Base-by-base conservation (phyloP, 53 echinoderm and acorn worm species). In the Holothuria leucospilota region DNA sequence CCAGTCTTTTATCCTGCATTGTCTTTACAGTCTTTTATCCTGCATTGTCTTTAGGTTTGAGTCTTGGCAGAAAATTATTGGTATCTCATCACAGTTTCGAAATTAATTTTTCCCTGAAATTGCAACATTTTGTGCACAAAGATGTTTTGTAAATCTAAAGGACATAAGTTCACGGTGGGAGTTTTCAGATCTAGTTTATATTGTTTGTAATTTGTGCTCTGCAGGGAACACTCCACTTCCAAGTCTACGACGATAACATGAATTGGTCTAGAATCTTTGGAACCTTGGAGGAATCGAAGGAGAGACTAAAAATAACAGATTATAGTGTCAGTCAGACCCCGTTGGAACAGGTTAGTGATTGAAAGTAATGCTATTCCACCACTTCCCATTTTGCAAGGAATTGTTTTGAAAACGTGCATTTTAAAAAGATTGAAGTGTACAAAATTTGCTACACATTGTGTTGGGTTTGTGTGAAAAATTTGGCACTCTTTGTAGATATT, bases 321-420 rank as follows among this genome's bases (percentile, higher is more conserved):
- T 99, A 99, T 92, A 99, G 99, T 51, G 95, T 99, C 68, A 99
- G 99, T 60, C 99, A 99, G 80, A 99, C 99, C 56, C 92, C 99
- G 14, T 68, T 99, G 51, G 99, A 99, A 71, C 99, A 99, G 89
- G 99, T 99, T 56, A 16, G 56, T 56, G 42, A 9, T n/a, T n/a
- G n/a, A n/a, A n/a, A n/a, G n/a, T n/a, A n/a, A n/a, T n/a, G 46
- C 8, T 7, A 9, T 46, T 7, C 0, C 11, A 46, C 46, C 8
- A 11, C 11, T 11, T 9, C 3, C 46, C 46, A 46, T 46, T 46
- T 46, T 46, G 46, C 46, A 46, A 7, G 6, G 46, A 25, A 5
- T 78, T 9, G 0, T 52, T 34, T 46, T 46, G 3, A 5, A 46
- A 0, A 2, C 34, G 34, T 46, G 0, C 46, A 46, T 46, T 46